Evolutionary conservation across 2,888 invertebrate genomes (phyloP), one percentile per base, ranked within the genome.

Genomic region (Leptinotarsa peninsularis): DNA sequence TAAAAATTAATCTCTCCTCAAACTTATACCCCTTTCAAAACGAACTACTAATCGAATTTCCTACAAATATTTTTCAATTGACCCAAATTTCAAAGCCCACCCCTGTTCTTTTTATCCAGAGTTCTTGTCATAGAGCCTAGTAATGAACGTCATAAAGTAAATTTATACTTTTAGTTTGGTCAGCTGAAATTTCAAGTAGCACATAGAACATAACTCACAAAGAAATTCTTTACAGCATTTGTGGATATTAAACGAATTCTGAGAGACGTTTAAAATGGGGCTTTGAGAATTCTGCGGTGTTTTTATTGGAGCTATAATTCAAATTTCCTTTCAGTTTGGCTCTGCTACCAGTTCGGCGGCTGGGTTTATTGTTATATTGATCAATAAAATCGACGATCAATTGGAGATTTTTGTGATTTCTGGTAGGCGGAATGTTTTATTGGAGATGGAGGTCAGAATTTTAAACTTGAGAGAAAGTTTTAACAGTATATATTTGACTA

Each of bases 161-260:
- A 78, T 76, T 78, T 75, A 75, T 78, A 72, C 63, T 73, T 73
- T 73, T 72, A 76, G 76, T 76, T 78, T 75, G 78, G 75, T 76
- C 78, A 78, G 78, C 76, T 79, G 74, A 74, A 79, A 79, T 74
- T 75, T 79, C 77, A 69, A 77, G 76, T 76, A 77, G 76, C 76
- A 73, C 66, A 70, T 71, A 68, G 74, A 68, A 76, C 66, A 68
- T 76, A 78, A 72, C 66, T 76, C 74, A 76, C 72, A 78, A 75
- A 68, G 75, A 76, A 73, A 71, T 71, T 66, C 69, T 76, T 75
- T 75, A 76, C 69, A 73, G 71, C 73, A 54, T 69, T 70, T 69
- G 76, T 68, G 72, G 76, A 71, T 71, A 75, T 67, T 75, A 56
- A 75, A 75, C 69, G 58, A 70, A 67, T 69, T 66, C 77, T 60